phyloP scores from a whole-genome alignment of 2,888 invertebrate genomes.

The Rotaria socialis region DNA sequence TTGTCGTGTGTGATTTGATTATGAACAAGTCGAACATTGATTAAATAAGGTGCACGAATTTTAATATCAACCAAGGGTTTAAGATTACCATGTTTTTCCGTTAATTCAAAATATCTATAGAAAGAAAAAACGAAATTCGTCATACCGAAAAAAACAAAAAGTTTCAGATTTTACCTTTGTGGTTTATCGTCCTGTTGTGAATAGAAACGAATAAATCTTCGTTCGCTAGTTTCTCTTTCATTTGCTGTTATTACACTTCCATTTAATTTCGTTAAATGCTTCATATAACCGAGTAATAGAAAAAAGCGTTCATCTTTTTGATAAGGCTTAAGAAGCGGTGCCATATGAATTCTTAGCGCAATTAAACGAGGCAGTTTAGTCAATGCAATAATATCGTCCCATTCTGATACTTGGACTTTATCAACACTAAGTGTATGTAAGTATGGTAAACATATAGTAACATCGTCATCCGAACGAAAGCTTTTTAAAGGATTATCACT shows the following conservation, averaged over 20 bases:
- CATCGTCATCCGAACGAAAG: constrained; percentile 30
- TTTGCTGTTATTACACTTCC: constrained; percentile 80
- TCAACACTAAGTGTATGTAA: constrained; percentile 18
- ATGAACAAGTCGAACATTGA: constrained; percentile 71
- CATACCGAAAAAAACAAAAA: neutral
- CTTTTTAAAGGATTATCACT: constrained; percentile 52
- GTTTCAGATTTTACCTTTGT: constrained; percentile 64
- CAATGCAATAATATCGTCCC: constrained; percentile 83
- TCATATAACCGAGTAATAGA: constrained; percentile 78
- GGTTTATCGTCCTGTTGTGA: constrained; percentile 68
- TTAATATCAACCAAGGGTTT: constrained; percentile 83
- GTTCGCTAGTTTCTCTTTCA: constrained; percentile 84
- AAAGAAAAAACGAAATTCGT: constrained; percentile 34
- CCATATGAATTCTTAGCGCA: constrained; percentile 76
- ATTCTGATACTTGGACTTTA: constrained; percentile 66
- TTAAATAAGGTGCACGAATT: constrained; percentile 61
- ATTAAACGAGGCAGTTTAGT: constrained; percentile 75
- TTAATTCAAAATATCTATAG: constrained; percentile 74
- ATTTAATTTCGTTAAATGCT: constrained; percentile 77
- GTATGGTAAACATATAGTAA: neutral
- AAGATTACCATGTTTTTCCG: constrained; percentile 78
- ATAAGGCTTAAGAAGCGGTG: constrained; percentile 64
- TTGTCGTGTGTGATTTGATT: constrained; percentile 55
- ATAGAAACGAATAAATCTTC: constrained; percentile 84
- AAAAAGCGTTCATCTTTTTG: constrained; percentile 79